These are phyloP conservation scores for Holacanthus passer DNA, from an alignment of 2,113 vertebrate species.

Conservation along the genomic window DNA sequence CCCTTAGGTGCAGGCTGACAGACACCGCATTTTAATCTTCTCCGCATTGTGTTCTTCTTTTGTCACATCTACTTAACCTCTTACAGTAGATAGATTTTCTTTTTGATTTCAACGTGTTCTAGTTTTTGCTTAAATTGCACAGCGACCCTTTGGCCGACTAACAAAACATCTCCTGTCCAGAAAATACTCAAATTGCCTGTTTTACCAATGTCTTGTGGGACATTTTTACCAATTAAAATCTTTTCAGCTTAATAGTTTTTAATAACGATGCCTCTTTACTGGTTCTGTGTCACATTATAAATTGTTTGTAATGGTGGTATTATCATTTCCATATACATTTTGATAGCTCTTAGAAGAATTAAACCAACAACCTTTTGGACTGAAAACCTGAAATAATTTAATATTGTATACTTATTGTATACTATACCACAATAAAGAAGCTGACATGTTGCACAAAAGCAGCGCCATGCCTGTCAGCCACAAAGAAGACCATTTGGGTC, in stretches of 20 bases:
- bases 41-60: slow-evolving; percentile 35
- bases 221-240: neutral
- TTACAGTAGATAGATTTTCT: slow-evolving; percentile 8
- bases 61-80: slow-evolving; percentile 49
- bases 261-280: neutral
- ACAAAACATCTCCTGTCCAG: neutral
- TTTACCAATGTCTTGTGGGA: neutral
- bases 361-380: neutral
- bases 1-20: slow-evolving; percentile 40
- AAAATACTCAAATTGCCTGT: slow-evolving; percentile 1
- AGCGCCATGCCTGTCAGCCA: neutral
- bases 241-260: neutral
- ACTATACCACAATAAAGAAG: neutral
- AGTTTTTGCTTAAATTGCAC: neutral
- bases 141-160: neutral
- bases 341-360: neutral
- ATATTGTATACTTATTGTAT: neutral
- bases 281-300: neutral
- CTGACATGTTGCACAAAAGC: neutral
- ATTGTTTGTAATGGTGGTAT: neutral
- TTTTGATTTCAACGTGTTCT: neutral
- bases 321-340: neutral
- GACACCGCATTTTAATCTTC: slow-evolving; percentile 61
- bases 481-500: neutral
- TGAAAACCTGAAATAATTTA: neutral